Percentiles rank a stretch among this genome's conserved stretches.
These are phyloP conservation scores for Anthopleura sola DNA, from an alignment of 64 coral and sea anemone species.

Conservation along the genomic window DNA sequence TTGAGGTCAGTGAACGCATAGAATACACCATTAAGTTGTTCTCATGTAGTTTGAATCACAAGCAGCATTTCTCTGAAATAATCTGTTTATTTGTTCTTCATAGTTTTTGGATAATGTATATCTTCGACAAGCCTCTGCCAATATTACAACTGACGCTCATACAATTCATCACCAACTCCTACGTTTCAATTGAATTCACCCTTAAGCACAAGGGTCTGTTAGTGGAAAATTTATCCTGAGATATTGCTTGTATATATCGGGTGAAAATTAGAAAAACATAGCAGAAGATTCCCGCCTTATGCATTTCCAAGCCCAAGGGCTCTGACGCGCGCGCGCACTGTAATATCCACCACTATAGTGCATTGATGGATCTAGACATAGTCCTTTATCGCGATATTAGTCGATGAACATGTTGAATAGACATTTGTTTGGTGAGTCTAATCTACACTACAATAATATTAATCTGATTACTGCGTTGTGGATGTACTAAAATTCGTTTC, in stretches of 20 bases:
- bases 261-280: not conserved
- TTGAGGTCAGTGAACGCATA: not conserved
- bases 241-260: not conserved
- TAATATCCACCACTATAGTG: not conserved
- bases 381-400: constrained; percentile 7
- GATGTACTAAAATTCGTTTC: not conserved
- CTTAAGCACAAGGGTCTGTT: not conserved
- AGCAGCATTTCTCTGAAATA: not conserved
- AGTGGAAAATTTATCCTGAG: not conserved
- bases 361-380: not conserved
- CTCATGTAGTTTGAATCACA: not conserved
- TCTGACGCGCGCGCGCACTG: not conserved
- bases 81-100: not conserved
- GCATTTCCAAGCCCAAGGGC: not conserved
- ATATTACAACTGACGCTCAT: not conserved
- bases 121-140: not conserved
- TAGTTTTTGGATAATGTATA: not conserved
- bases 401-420: constrained; percentile 3
- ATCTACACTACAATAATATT: not conserved
- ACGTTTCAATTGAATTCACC: not conserved
- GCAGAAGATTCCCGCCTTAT: not conserved
- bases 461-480: not conserved
- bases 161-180: not conserved
- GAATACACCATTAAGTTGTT: not conserved
- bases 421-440: constrained; percentile 2